Evolutionary conservation across 2,888 invertebrate species (phyloP).

Genomic region (Dexiosoma caninum): DNA sequence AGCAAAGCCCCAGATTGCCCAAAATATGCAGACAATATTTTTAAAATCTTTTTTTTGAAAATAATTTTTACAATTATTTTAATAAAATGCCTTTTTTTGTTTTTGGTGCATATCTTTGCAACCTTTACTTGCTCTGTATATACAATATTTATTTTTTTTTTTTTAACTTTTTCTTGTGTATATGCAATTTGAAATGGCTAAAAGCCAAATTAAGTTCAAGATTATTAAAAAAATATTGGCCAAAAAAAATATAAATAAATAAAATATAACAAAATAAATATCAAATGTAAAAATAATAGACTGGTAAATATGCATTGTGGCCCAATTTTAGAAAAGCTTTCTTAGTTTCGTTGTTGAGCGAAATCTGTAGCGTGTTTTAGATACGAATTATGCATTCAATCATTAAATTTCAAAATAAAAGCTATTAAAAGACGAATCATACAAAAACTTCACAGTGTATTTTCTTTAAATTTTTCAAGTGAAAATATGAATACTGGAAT

Average conservation of each 20-base stretch:
- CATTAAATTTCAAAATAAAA: too few relatives aligned
- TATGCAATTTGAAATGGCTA: slow-evolving; percentile 21
- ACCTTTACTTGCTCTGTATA: neutral
- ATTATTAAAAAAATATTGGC: slow-evolving; percentile 28
- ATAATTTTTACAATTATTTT: too few relatives aligned
- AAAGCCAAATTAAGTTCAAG: slow-evolving; percentile 57
- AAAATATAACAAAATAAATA: slow-evolving; percentile 11
- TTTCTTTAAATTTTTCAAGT: too few relatives aligned
- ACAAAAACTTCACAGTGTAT: too few relatives aligned
- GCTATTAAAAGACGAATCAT: too few relatives aligned
- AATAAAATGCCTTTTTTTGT: too few relatives aligned
- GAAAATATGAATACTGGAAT: too few relatives aligned
- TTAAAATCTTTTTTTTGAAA: too few relatives aligned
- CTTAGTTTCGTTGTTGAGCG: neutral
- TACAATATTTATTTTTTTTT: neutral
- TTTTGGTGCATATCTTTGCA: neutral
- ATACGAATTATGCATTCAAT: slow-evolving; percentile 33
- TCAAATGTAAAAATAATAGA: slow-evolving; percentile 17
- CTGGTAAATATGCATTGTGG: slow-evolving; percentile 29
- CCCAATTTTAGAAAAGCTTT: slow-evolving; percentile 16
- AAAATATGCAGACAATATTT: too few relatives aligned
- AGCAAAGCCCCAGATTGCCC: too few relatives aligned
- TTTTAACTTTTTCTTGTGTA: neutral
- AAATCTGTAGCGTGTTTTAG: slow-evolving; percentile 1
- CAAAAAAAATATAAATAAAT: neutral